These are phyloP conservation scores for Orchesella cincta DNA, from an alignment of 1,140 invertebrate species.

Conservation along the genomic window DNA sequence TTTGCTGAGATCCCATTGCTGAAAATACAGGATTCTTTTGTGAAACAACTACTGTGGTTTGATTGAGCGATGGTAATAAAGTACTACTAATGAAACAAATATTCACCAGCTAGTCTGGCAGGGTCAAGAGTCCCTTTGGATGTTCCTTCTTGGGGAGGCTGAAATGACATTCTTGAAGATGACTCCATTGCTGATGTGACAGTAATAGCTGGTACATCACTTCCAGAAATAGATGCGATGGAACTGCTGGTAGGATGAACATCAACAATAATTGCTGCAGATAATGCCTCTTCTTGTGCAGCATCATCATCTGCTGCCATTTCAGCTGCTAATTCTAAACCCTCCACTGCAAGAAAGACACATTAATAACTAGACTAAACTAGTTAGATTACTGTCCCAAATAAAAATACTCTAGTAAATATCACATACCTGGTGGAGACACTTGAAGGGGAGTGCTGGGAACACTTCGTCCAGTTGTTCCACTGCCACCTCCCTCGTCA, in stretches of 20 bases:
- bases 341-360: conserved; percentile 20
- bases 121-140: neutral
- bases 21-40: neutral
- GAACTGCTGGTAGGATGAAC: conserved; percentile 8
- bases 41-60: neutral
- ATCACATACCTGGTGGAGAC: conserved; percentile 61
- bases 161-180: conserved; percentile 13
- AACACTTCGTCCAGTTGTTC: conserved; percentile 66
- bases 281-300: conserved; percentile 8
- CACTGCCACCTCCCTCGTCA: conserved; percentile 61
- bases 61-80: too few relatives aligned
- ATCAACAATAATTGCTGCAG: neutral
- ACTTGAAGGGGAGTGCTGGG: conserved; percentile 73
- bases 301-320: conserved; percentile 19
- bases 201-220: conserved; percentile 43
- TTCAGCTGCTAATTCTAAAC: conserved; percentile 32
- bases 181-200: conserved; percentile 45
- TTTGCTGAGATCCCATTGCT: neutral
- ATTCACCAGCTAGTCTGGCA: neutral
- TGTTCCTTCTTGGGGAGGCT: conserved; percentile 11
- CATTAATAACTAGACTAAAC: neutral
- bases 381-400: neutral
- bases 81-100: too few relatives aligned
- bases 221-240: neutral
- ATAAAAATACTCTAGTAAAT: neutral